Conservation (phyloP, 2,113 vertebrate genomes). For the Malurus melanocephalus region DNA sequence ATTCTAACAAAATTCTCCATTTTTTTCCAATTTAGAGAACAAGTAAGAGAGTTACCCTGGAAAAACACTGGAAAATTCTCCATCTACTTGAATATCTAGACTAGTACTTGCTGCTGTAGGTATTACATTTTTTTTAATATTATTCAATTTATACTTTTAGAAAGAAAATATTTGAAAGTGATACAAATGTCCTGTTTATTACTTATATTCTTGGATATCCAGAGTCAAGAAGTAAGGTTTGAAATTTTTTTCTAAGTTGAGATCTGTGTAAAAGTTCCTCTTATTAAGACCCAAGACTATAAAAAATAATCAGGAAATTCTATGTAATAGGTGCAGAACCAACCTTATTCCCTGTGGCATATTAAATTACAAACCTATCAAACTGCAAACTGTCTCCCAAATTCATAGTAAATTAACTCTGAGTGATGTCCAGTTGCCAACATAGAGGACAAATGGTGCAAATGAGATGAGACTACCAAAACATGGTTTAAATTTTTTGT, state of each 20-base stretch:
- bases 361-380: background rate
- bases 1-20: background rate
- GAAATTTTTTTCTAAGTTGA: background rate
- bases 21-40: background rate
- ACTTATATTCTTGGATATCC: background rate
- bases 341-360: background rate
- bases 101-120: background rate
- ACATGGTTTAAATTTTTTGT: background rate
- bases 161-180: background rate
- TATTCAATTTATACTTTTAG: background rate
- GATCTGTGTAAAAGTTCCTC: background rate
- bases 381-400: background rate
- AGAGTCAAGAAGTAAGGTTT: background rate
- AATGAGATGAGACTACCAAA: background rate
- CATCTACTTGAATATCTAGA: background rate
- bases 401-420: background rate
- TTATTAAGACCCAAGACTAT: background rate
- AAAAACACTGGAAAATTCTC: background rate
- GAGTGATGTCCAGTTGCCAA: background rate
- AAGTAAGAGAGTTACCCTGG: background rate
- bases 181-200: background rate
- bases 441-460: background rate
- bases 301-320: background rate
- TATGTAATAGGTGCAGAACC: background rate
- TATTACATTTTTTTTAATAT: background rate